A percentile compares a stretch with the other conserved stretches of the same genome.
Conservation (phyloP, 2,888 invertebrate genomes). For the Leuctra nigra region DNA sequence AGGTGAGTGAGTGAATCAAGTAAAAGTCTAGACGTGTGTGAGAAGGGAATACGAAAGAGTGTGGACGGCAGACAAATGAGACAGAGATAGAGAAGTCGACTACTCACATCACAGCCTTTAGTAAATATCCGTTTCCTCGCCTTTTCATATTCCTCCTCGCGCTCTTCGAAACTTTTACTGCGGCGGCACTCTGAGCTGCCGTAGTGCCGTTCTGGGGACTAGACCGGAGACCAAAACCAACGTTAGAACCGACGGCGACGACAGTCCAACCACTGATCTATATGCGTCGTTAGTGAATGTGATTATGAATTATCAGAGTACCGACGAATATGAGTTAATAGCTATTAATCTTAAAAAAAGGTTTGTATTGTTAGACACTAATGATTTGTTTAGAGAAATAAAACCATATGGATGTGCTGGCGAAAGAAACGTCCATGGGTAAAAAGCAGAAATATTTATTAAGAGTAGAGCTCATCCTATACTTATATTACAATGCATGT, state of each 20-base stretch:
- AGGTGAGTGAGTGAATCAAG: not conserved
- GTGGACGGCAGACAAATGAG: not conserved
- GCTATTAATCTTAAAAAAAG: too few species aligned
- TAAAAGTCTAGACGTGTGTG: not conserved
- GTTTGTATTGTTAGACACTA: too few species aligned
- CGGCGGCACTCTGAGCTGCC: conserved; percentile 55
- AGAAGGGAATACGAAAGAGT: not conserved
- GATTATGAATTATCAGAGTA: too few species aligned
- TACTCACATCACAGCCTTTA: conserved; percentile 40
- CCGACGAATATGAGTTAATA: too few species aligned
- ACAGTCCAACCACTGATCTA: too few species aligned
- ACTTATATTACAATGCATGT: too few species aligned
- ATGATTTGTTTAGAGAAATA: too few species aligned
- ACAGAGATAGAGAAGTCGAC: not conserved
- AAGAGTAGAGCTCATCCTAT: too few species aligned
- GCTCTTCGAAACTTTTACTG: conserved; percentile 84
- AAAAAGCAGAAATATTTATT: too few species aligned
- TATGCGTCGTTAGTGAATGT: too few species aligned
- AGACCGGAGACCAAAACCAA: not conserved
- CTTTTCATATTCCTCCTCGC: conserved; percentile 84
- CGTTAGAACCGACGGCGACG: not conserved
- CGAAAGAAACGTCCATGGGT: too few species aligned
- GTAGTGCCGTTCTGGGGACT: conserved; percentile 53
- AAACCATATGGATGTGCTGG: too few species aligned
- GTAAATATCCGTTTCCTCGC: conserved; percentile 81